Base-by-base conservation (phyloP, 2,888 invertebrate genomes). In the Drosophila mimetica region DNA sequence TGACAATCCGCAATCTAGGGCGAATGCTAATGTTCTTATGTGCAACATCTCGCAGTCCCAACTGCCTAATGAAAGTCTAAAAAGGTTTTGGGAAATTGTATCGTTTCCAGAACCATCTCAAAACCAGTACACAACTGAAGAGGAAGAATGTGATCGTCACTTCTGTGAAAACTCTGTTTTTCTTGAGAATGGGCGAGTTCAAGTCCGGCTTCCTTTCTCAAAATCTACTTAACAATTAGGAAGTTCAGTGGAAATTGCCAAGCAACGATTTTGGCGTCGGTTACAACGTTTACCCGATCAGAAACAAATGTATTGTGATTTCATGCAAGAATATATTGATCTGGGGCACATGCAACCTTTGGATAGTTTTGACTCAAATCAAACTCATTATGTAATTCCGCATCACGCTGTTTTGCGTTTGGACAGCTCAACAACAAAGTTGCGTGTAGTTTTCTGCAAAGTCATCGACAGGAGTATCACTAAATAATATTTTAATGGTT, bases 311-410 rank as follows among this genome's bases (percentile, higher is more conserved):
- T 28, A 28, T 14, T 22, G 2, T 20, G 44, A 28, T 11, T 44
- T 44, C 4, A 44, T 42, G 41, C 41, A 20, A 42, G 41, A 42
- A 42, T 22, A 42, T 13, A 42, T 42, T 42, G 11, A 42, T n/a
- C 39, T 13, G 18, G 32, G 32, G 13, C 32, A 32, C 32, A 32
- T 32, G 32, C 32, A 32, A 13, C 32, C 13, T 13, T 4, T 36
- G 13, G 13, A 39, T 9, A 18, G 5, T 18, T 39, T 20, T 11
- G 41, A 22, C 20, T 41, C 42, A 42, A 42, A 22, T 22, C 42
- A 2, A 16, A 1, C 8, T 14, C 16, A 7, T 7, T 32, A 32
- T 32, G 32, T 32, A 32, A 32, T 32, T 11, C 32, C 32, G 13
- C 32, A 13, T 32, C 32, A 32, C 32, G 32, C 32, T 13, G 32